phyloP scores from a whole-genome alignment of 1,140 invertebrate genomes.

The Amphibalanus amphitrite region DNA sequence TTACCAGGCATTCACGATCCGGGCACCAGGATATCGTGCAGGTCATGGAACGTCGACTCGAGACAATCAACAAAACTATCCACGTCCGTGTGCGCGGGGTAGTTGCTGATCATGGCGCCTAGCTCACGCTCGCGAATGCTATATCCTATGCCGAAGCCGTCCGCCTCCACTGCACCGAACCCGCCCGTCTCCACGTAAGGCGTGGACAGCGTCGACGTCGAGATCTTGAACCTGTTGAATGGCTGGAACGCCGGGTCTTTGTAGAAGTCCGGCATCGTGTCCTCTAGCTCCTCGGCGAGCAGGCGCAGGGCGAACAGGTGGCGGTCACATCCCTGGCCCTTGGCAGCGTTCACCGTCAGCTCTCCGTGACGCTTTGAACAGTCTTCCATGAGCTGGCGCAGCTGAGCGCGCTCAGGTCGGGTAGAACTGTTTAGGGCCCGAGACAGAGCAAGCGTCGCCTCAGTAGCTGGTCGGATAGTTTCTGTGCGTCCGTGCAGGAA shows the following conservation, averaged over 20 bases:
- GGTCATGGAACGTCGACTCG: conserved; percentile 44
- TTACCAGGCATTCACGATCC: not conserved
- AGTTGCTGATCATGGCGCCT: conserved; percentile 59
- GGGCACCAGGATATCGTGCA: conserved; percentile 23
- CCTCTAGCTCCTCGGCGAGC: conserved; percentile 38
- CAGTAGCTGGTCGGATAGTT: conserved; percentile 75
- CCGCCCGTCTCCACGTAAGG: conserved; percentile 73
- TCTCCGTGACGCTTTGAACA: conserved; percentile 65
- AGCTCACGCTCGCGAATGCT: conserved; percentile 49
- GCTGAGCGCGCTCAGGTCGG: conserved; percentile 35
- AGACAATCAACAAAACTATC: conserved; percentile 49
- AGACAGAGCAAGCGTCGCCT: conserved; percentile 45
- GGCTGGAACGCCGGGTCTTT: conserved; percentile 56
- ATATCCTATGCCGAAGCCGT: conserved; percentile 84
- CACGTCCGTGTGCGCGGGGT: conserved; percentile 46
- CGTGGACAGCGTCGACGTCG: conserved; percentile 81
- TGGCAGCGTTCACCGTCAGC: conserved; percentile 81
- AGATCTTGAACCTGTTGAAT: conserved; percentile 83
- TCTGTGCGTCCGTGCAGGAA: conserved; percentile 94
- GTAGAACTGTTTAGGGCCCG: conserved; percentile 20
- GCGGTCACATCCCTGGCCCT: conserved; percentile 93
- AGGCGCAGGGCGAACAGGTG: conserved; percentile 75
- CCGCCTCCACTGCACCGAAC: conserved; percentile 76
- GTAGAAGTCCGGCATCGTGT: conserved; percentile 45
- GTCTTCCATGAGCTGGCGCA: conserved; percentile 53